Base-by-base conservation (phyloP, 1,140 invertebrate genomes). In the Trichonephila inaurata region DNA sequence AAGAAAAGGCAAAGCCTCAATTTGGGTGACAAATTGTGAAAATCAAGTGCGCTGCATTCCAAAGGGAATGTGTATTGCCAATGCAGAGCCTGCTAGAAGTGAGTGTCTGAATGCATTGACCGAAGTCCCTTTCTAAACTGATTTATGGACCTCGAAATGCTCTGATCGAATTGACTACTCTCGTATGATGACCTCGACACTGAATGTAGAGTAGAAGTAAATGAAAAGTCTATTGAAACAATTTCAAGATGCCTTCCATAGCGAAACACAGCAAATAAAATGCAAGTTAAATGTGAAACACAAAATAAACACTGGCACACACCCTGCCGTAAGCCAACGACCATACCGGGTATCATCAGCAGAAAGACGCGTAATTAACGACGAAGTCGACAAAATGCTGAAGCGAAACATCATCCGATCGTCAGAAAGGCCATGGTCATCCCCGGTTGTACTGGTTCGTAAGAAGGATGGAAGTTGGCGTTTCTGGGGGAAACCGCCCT, bases 291-390 rank as follows among this genome's bases (percentile, higher is more conserved):
- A 85, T 12, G 64, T 95, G 0, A 86, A 95, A 86, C 95, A 95
- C 89, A 33, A 72, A 21, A 95, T 95, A 81, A 95, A 95, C 24
- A 95, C 95, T 33, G 33, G 33, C 1, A 58, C 12, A 12, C 82
- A 85, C 33, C 24, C 58, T 40, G 58, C 58, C 7, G 61, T 64
- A 16, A 88, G 24, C n/a, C 60, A 88, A 64, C 6, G 61, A 64
- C 61, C 85, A 24, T 88, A 88, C 61, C 51, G 85, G 18, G 61
- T 88, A 88, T 88, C 61, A 16, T 51, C 58, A 24, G 19, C 18
- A 7, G 44, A 95, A 94, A 5, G 94, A 94, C 82, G 89, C n/a
- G 33, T 40, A 95, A 82, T 82, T 33, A 7, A 33, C 4, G 77
- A 82, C 8, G 33, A 82, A 12, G 77, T 82, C 3, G n/a, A 82